Evolutionary conservation across 2,888 invertebrate species (phyloP).

Genomic region (Caenorhabditis zanzibari): DNA sequence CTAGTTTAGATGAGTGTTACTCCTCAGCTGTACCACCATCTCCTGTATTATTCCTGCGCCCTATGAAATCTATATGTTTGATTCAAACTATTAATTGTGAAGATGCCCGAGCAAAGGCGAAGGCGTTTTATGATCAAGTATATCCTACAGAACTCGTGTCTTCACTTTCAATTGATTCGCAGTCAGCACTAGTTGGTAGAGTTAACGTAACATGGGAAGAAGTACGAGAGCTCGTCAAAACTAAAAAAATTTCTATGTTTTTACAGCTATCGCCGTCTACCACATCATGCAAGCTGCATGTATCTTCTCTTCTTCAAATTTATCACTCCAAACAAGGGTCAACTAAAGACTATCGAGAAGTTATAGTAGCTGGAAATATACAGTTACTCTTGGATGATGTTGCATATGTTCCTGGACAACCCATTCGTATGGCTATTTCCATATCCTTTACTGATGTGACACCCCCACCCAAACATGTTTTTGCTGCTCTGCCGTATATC

Average conservation of each 20-base stretch:
- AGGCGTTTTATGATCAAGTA: conserved; percentile 49
- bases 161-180: conserved; percentile 42
- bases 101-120: conserved; percentile 52
- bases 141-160: conserved; percentile 54
- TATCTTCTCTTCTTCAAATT: conserved; percentile 51
- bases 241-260: too few species aligned
- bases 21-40: conserved; percentile 25
- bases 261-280: conserved; percentile 40
- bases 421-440: conserved; percentile 40
- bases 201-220: conserved; percentile 60
- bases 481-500: conserved; percentile 62
- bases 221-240: too few species aligned
- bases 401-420: conserved; percentile 31
- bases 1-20: conserved; percentile 45
- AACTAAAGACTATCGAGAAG: conserved; percentile 38
- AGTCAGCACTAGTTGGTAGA: conserved; percentile 26
- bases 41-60: conserved; percentile 34
- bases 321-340: conserved; percentile 58
- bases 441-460: conserved; percentile 50
- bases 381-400: conserved; percentile 50
- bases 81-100: conserved; percentile 40
- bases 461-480: conserved; percentile 52
- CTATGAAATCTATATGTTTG: conserved; percentile 27
- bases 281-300: conserved; percentile 45
- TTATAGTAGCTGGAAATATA: conserved; percentile 53